These are phyloP conservation scores for Clistopyga incitator DNA, from an alignment of 2,888 invertebrate genomes.

Conservation along the genomic window DNA sequence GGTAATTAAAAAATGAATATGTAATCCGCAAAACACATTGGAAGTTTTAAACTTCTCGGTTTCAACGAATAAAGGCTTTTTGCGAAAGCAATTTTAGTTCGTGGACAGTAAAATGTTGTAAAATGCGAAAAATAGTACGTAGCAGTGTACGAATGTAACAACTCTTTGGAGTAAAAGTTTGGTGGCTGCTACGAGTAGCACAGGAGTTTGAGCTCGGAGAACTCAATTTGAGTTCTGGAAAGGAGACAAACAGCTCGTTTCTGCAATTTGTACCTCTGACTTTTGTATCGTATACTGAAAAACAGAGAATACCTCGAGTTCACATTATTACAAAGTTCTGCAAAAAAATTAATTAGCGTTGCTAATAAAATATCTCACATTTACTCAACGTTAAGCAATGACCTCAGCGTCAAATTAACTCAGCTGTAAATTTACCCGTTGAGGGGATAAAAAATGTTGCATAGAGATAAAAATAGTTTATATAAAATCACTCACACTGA, in stretches of 20 bases:
- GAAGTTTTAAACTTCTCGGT: no score
- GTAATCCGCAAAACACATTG: background rate
- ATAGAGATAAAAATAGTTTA: no score
- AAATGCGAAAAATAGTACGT: constrained; percentile 8
- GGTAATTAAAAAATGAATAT: no score
- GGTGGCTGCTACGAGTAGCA: background rate
- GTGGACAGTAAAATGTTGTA: constrained; percentile 16
- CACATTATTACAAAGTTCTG: constrained; percentile 48
- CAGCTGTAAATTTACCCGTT: no score
- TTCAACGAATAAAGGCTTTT: constrained; percentile 40
- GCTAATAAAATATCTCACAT: constrained; percentile 31
- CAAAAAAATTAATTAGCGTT: constrained; percentile 52
- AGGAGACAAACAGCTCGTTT: constrained; percentile 28
- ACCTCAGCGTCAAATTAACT: no score
- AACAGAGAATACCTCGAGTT: constrained; percentile 39
- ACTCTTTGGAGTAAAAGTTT: constrained; percentile 32
- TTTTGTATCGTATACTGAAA: constrained; percentile 6
- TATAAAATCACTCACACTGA: no score
- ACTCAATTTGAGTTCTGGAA: constrained; percentile 37
- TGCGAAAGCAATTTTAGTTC: constrained; percentile 34
- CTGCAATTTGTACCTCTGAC: background rate
- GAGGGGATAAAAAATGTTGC: no score
- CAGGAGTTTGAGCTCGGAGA: constrained; percentile 1
- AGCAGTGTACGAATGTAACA: constrained; percentile 16
- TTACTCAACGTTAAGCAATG: constrained; percentile 13